phyloP scores from a whole-genome alignment of 2,113 vertebrate species.

The Bubo blakistoni region DNA sequence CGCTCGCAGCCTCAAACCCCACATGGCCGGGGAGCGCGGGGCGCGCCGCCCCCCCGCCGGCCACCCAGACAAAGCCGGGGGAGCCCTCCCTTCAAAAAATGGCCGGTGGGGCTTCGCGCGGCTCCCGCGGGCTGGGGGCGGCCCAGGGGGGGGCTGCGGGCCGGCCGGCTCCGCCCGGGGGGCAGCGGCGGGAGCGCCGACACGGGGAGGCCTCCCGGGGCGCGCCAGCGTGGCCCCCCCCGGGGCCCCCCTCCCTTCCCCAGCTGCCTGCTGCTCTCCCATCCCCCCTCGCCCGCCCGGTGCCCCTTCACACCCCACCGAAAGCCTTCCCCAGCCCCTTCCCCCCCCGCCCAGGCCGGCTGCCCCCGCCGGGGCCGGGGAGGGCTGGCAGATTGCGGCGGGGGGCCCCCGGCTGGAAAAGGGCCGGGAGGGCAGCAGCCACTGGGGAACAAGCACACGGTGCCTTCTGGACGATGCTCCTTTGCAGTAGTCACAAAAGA shows the following conservation, averaged over 20 bases:
- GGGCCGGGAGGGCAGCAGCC: background rate
- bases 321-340: background rate
- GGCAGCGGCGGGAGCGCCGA: background rate
- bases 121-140: background rate
- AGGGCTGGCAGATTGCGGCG: background rate
- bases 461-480: constrained; percentile 27
- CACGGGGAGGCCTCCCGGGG: background rate
- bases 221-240: background rate
- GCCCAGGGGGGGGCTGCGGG: background rate
- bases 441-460: background rate
- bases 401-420: background rate
- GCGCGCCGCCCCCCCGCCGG: background rate
- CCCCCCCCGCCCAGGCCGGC: background rate
- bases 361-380: background rate
- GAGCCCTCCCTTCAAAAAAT: background rate
- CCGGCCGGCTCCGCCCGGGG: background rate
- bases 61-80: background rate
- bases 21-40: background rate
- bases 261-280: background rate
- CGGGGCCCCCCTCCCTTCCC: background rate
- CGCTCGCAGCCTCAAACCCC: background rate
- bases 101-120: background rate
- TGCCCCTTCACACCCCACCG: background rate
- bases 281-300: background rate
- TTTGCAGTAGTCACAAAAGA: background rate